Conservation (phyloP, 1,140 invertebrate species). For the Drosophila chauvacae region DNA sequence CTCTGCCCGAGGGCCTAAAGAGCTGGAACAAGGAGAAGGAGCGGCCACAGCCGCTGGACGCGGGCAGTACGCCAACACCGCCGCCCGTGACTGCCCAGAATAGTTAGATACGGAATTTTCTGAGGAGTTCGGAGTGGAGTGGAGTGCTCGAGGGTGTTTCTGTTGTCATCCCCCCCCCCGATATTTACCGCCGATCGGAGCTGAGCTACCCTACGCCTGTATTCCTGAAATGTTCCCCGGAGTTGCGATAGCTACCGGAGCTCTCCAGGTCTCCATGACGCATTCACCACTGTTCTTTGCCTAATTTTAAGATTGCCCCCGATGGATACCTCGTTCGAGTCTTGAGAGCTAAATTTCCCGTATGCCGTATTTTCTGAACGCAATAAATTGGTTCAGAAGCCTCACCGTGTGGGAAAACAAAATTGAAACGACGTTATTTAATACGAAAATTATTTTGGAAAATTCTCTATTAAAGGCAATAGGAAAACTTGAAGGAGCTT, state of each 20-base stretch:
- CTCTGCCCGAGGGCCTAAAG: conserved; percentile 97
- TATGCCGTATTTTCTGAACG: conserved; percentile 43
- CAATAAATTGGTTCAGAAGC: conserved; percentile 22
- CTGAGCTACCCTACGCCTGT: no score
- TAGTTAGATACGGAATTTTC: conserved; percentile 26
- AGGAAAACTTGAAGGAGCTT: background rate
- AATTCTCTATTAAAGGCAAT: background rate
- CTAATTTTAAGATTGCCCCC: conserved; percentile 51
- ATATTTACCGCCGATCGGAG: conserved; percentile 17
- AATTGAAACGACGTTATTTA: conserved; percentile 7
- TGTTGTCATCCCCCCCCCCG: conserved; percentile 38
- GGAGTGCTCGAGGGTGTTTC: conserved; percentile 33
- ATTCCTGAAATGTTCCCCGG: no score
- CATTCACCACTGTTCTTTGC: conserved; percentile 42
- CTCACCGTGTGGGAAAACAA: conserved; percentile 36
- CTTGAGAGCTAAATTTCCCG: conserved; percentile 51
- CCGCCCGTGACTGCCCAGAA: conserved; percentile 61
- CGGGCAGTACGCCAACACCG: conserved; percentile 49
- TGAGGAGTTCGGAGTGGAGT: conserved; percentile 14
- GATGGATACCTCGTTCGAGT: conserved; percentile 36
- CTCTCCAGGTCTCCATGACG: conserved; percentile 6
- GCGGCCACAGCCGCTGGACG: conserved; percentile 23
- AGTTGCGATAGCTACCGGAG: conserved; percentile 17
- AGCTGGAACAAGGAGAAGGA: conserved; percentile 94
- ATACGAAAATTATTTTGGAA: conserved; percentile 11